Base-by-base conservation (phyloP, 1,140 invertebrate genomes). In the Maconellicoccus hirsutus region DNA sequence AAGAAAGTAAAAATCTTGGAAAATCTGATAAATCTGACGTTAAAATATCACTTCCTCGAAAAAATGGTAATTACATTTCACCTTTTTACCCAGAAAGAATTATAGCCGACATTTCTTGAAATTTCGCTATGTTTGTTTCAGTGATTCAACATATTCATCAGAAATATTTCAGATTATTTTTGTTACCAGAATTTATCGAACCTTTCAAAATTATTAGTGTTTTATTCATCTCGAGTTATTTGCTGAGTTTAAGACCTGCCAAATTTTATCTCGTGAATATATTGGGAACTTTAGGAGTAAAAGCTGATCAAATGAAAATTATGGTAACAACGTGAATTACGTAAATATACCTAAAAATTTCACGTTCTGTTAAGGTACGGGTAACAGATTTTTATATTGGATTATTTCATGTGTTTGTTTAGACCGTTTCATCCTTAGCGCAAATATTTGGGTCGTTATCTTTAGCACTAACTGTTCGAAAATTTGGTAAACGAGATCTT, bases 401-500 rank as follows among this genome's bases (percentile, higher is more conserved):
- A n/a, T n/a, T n/a, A n/a, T n/a, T n/a, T n/a, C n/a, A n/a, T n/a
- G 14, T 38, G 14, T 38, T 38, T 38, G 6, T 38, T 38, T 14
- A 52, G 42, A 52, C 42, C 2, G n/a, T 52, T 16, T 52, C 42
- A 52, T 52, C 42, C n/a, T 19, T 52, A 16, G 42, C 42, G 2
- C 42, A 52, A 52, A 16, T 52, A 52, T 14, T 16, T 8, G 42
- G 42, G n/a, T 69, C 61, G 2, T 4, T 72, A 25, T 16, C 8
- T 1, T 39, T 72, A 1, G 42, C 39, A 14, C 12, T 42, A 6
- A 22, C 71, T 1, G 63, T 72, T 1, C 23, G 33, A 8, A 69
- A 26, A 42, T 8, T 38, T 1, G 71, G 71, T 14, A 72, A 72
- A n/a, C n/a, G 71, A 12, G 7, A 27, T 38, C 22, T 72, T 21